phyloP scores from a whole-genome alignment of 1,140 invertebrate species.

The Drosophila guanche region DNA sequence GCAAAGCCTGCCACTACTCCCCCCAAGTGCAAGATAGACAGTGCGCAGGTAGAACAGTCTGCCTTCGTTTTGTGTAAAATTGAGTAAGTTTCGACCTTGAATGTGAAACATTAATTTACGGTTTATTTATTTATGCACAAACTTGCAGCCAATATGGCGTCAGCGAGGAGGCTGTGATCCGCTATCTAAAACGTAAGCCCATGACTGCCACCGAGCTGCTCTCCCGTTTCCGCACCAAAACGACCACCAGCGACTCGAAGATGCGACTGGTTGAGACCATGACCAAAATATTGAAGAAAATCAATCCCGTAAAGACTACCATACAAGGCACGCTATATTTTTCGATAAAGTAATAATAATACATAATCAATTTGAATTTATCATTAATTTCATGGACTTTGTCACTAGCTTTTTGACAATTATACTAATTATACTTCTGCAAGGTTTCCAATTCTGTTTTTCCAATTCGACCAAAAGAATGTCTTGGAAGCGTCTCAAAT shows the following conservation, averaged over 20 bases:
- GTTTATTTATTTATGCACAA: background rate
- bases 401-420: no score
- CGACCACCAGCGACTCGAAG: slow-evolving; percentile 90
- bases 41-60: slow-evolving; percentile 56
- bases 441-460: no score
- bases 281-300: slow-evolving; percentile 96
- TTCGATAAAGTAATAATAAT: slow-evolving; percentile 49
- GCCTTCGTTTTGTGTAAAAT: no score
- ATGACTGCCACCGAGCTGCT: slow-evolving; percentile 97
- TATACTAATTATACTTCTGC: no score
- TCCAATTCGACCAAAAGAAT: no score
- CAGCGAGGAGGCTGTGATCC: slow-evolving; percentile 95
- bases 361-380: no score
- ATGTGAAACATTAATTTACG: no score
- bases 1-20: slow-evolving; percentile 64
- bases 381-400: no score
- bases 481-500: no score
- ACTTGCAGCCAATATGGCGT: slow-evolving; percentile 91
- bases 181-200: slow-evolving; percentile 96
- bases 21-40: slow-evolving; percentile 87
- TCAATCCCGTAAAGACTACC: slow-evolving; percentile 95
- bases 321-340: slow-evolving; percentile 98
- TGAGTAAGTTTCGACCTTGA: slow-evolving; percentile 22
- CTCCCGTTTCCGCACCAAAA: slow-evolving; percentile 97
- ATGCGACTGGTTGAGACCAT: slow-evolving; percentile 95